phyloP scores from a whole-genome alignment of 2,888 invertebrate genomes.

The Plagodis pulveraria region DNA sequence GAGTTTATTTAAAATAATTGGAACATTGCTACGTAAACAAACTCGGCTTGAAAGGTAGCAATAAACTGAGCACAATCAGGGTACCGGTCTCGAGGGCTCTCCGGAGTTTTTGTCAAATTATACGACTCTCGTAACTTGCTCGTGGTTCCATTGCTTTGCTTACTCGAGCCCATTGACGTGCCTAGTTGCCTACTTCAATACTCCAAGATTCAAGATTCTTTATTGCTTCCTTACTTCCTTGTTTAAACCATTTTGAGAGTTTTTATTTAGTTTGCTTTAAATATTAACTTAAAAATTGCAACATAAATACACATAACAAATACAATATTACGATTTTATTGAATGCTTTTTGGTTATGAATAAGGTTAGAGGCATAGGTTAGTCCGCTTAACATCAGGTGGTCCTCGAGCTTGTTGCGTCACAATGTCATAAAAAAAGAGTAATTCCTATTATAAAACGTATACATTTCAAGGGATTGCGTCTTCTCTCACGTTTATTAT shows the following conservation, averaged over 20 bases:
- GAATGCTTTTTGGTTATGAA: too few species aligned
- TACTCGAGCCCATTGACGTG: constrained; percentile 1
- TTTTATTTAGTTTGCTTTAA: constrained; percentile 3
- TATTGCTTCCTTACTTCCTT: too few species aligned
- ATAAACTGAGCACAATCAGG: constrained; percentile 59
- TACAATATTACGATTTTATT: too few species aligned
- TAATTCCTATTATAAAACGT: too few species aligned
- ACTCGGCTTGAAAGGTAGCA: constrained; percentile 45
- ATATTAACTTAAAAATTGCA: neutral
- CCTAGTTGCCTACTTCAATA: neutral
- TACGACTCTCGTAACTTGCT: neutral
- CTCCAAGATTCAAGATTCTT: too few species aligned
- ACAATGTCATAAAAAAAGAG: too few species aligned
- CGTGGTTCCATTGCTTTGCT: neutral
- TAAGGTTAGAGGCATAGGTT: too few species aligned
- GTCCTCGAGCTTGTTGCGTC: too few species aligned
- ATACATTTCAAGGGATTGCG: too few species aligned
- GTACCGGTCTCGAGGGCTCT: constrained; percentile 54
- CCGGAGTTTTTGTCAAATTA: constrained; percentile 62
- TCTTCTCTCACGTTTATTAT: neutral
- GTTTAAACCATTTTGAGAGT: constrained; percentile 19
- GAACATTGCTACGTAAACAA: constrained; percentile 43
- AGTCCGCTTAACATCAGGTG: too few species aligned
- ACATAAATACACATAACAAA: too few species aligned
- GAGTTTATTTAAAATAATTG: constrained; percentile 25